phyloP scores from a whole-genome alignment of 2,797 vertebrate genomes.

The Sebastes miniatus region DNA sequence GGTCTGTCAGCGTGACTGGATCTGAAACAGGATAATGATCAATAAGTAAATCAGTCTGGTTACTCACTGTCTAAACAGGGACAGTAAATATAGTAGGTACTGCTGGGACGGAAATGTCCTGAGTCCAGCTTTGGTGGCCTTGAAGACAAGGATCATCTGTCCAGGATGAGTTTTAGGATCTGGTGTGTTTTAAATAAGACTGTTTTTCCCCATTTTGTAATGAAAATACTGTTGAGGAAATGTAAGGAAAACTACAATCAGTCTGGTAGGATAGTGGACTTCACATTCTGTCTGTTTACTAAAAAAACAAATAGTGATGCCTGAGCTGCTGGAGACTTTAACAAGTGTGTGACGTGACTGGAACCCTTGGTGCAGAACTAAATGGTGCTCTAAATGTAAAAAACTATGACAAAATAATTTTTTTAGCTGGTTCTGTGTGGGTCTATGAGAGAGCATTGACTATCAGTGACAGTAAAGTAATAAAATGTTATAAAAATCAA shows the following conservation, averaged over 20 bases:
- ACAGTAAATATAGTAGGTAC: neutral
- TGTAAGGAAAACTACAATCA: neutral
- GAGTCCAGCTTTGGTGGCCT: neutral
- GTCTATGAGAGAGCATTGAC: neutral
- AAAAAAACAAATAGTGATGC: neutral
- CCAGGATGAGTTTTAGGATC: neutral
- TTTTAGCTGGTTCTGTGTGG: neutral
- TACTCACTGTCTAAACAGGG: neutral
- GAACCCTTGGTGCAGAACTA: neutral
- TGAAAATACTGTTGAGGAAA: neutral
- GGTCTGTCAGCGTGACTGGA: conserved; percentile 83
- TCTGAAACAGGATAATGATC: conserved; percentile 71
- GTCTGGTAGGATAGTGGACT: neutral
- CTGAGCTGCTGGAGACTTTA: neutral
- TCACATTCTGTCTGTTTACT: neutral
- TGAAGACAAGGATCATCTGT: neutral
- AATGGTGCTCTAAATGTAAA: neutral
- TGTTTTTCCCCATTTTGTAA: neutral
- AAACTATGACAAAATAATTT: neutral
- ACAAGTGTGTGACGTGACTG: neutral
- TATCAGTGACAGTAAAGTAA: neutral
- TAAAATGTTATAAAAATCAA: neutral
- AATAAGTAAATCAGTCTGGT: neutral
- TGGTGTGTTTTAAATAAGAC: neutral
- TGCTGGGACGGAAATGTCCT: neutral